These are phyloP conservation scores for Austrolebias charrua DNA, from an alignment of 2,797 vertebrate species.

Conservation along the genomic window DNA sequence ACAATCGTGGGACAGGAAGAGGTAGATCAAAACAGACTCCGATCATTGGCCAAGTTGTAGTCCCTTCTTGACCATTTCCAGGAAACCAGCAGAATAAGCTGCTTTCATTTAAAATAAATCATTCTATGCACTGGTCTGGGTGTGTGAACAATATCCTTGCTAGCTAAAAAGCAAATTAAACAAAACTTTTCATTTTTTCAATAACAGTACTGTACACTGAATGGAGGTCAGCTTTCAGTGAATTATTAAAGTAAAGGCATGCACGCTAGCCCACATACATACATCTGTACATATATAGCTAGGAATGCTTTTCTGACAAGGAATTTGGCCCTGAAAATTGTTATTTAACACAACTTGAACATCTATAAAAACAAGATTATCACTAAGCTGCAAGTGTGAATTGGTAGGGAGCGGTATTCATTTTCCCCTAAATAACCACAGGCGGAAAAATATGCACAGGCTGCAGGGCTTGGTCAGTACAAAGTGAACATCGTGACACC, in stretches of 20 bases:
- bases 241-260: constrained; percentile 4
- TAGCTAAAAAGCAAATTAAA: constrained; percentile 20
- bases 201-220: constrained; percentile 20
- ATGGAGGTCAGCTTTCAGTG: constrained; percentile 21
- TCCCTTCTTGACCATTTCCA: constrained; percentile 4
- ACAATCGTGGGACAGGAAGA: constrained; percentile 15
- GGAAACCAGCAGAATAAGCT: constrained; percentile 20
- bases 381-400: constrained; percentile 14
- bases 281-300: neutral
- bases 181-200: constrained; percentile 4
- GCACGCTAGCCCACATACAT: too few species aligned
- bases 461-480: constrained; percentile 48
- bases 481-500: constrained; percentile 70
- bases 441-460: constrained; percentile 49
- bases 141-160: constrained; percentile 16
- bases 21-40: constrained; percentile 21
- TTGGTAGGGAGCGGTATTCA: constrained; percentile 42
- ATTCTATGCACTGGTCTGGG: constrained; percentile 4
- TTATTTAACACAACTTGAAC: constrained; percentile 43
- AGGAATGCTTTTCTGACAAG: constrained; percentile 17
- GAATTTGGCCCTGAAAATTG: constrained; percentile 16
- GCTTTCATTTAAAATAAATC: constrained; percentile 20
- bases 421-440: constrained; percentile 54
- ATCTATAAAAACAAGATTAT: constrained; percentile 45
- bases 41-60: constrained; percentile 4